These are phyloP conservation scores for Sarcophaga caerulescens DNA, from an alignment of 2,888 invertebrate species.

Conservation along the genomic window DNA sequence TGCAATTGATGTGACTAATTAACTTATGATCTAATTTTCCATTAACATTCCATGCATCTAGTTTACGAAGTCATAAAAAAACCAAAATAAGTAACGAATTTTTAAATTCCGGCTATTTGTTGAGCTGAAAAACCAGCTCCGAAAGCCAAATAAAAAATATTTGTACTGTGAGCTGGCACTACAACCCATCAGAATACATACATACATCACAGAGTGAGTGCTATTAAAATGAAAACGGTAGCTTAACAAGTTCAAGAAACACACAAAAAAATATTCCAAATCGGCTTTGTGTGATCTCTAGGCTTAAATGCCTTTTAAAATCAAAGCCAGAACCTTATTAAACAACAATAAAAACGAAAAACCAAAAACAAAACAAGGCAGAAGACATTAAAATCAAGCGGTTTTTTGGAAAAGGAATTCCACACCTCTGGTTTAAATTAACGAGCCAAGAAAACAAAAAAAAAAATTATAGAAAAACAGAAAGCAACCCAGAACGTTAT, in stretches of 20 bases:
- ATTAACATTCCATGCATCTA: too few species aligned
- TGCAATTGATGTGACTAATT: too few species aligned
- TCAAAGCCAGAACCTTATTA: conserved; percentile 43
- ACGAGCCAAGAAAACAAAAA: neutral
- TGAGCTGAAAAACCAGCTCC: neutral
- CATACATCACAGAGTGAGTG: neutral
- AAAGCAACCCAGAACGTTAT: conserved; percentile 34
- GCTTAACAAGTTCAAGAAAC: conserved; percentile 26
- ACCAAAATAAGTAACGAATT: too few species aligned
- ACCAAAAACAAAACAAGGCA: neutral
- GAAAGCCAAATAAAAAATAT: neutral
- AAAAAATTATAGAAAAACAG: neutral
- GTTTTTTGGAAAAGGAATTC: neutral
- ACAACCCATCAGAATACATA: neutral
- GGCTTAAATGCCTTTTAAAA: conserved; percentile 19
- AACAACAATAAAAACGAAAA: conserved; percentile 33
- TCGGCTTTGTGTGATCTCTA: conserved; percentile 31
- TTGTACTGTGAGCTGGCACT: neutral
- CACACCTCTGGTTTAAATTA: conserved; percentile 1
- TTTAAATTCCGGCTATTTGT: neutral
- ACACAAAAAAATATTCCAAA: conserved; percentile 40
- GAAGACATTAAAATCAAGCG: neutral
- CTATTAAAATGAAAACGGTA: conserved; percentile 55
- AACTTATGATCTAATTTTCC: too few species aligned
- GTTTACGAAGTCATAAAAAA: neutral